Evolutionary conservation across 2,797 vertebrate genomes (phyloP).

Genomic region (Pteropus rufus): DNA sequence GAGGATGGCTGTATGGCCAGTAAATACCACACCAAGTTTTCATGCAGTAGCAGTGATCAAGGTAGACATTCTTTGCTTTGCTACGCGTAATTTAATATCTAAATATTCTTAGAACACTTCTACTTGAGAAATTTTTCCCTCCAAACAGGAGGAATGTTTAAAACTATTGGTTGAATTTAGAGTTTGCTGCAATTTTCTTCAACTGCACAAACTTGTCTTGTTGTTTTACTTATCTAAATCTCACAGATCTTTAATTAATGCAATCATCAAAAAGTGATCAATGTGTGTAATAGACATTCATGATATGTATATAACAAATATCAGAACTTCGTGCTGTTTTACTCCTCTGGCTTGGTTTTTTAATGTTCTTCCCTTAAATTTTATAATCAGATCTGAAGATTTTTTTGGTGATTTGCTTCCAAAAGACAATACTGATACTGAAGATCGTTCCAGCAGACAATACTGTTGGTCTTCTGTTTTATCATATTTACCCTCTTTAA

Average conservation of each 20-base stretch:
- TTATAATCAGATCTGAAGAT: neutral
- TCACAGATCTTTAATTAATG: neutral
- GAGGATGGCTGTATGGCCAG: neutral
- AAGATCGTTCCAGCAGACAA: neutral
- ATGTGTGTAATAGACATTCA: neutral
- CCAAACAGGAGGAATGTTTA: neutral
- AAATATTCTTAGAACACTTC: neutral
- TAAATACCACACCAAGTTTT: neutral
- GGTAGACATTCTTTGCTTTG: neutral
- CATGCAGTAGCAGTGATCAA: conserved; percentile 9
- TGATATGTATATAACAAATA: neutral
- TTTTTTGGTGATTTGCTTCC: neutral
- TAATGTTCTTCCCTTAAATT: neutral
- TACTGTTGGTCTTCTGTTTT: neutral
- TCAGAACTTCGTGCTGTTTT: neutral
- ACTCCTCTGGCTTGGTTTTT: neutral
- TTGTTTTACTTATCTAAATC: neutral
- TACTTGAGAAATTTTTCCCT: neutral
- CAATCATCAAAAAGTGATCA: neutral
- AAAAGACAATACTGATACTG: neutral
- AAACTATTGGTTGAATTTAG: neutral
- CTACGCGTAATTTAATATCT: neutral
- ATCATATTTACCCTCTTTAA: neutral
- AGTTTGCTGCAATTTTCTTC: neutral
- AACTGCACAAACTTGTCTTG: neutral